Conservation (phyloP, 2,888 invertebrate genomes). For the Blastobasis adustella region DNA sequence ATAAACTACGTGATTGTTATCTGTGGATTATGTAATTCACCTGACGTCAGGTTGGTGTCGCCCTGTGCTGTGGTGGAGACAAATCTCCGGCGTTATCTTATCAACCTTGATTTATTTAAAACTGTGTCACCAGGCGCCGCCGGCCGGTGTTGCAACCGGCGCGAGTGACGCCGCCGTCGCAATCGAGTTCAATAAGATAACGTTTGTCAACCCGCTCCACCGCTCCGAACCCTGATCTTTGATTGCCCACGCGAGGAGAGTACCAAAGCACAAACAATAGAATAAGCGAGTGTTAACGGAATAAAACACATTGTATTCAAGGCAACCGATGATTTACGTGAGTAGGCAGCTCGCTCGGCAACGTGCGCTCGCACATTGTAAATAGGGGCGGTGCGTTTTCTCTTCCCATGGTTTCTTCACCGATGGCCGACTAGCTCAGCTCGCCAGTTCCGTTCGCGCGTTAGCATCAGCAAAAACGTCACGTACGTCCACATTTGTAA, state of each 20-base stretch:
- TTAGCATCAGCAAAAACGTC: slow-evolving; percentile 26
- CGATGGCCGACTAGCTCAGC: slow-evolving; percentile 27
- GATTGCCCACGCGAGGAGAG: no score
- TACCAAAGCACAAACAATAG: no score
- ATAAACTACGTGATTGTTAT: no score
- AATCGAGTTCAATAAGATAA: no score
- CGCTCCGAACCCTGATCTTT: no score
- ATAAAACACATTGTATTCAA: no score
- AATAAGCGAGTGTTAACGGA: no score
- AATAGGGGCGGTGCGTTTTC: slow-evolving; percentile 33
- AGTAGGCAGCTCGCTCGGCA: slow-evolving; percentile 4
- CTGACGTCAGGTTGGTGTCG: slow-evolving; percentile 22
- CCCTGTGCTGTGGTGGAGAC: slow-evolving; percentile 21
- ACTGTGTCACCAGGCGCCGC: slow-evolving; percentile 32
- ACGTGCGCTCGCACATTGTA: slow-evolving; percentile 14
- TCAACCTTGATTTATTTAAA: slow-evolving; percentile 51
- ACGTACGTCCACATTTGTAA: slow-evolving; percentile 21
- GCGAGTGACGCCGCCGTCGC: no score
- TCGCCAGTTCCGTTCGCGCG: slow-evolving; percentile 28
- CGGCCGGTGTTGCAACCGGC: background rate
- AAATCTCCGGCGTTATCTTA: slow-evolving; percentile 44
- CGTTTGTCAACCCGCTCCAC: no score
- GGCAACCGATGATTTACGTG: slow-evolving; percentile 3
- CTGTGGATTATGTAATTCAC: slow-evolving; percentile 1
- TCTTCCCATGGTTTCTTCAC: slow-evolving; percentile 48